These are phyloP conservation scores for Pempheris klunzingeri DNA, from an alignment of 2,797 vertebrate genomes.

Conservation along the genomic window DNA sequence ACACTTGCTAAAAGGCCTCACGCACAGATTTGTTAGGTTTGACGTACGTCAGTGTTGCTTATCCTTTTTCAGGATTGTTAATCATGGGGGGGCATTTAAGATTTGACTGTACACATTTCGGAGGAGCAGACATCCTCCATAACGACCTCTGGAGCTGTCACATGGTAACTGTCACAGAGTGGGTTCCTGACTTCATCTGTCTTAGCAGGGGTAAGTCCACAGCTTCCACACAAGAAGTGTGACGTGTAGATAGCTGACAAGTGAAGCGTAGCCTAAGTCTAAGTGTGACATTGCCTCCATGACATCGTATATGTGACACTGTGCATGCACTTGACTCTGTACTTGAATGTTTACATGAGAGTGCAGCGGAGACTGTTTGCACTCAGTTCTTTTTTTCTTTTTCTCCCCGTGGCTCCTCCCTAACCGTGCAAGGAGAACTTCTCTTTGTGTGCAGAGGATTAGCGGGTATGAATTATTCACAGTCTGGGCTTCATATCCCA, in stretches of 20 bases:
- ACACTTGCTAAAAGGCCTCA: not conserved
- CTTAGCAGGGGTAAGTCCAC: slow-evolving; percentile 42
- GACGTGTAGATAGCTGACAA: slow-evolving; percentile 54
- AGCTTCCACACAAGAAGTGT: slow-evolving; percentile 27
- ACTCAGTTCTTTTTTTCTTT: slow-evolving; percentile 42
- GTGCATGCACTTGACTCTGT: slow-evolving; percentile 50
- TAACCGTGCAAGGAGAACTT: slow-evolving; percentile 46
- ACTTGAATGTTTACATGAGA: slow-evolving; percentile 57
- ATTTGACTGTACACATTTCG: slow-evolving; percentile 17
- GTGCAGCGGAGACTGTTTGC: slow-evolving; percentile 32
- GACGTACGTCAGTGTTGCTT: not conserved
- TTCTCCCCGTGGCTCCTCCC: slow-evolving; percentile 31
- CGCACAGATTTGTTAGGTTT: not conserved
- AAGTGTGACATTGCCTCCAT: slow-evolving; percentile 50
- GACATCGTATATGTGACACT: slow-evolving; percentile 55
- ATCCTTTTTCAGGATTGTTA: not conserved
- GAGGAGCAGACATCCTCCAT: slow-evolving; percentile 17
- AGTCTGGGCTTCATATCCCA: slow-evolving; percentile 58
- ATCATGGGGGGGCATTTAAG: not conserved
- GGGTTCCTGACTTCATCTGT: slow-evolving; percentile 35
- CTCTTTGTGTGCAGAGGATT: slow-evolving; percentile 64
- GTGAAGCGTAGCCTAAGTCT: slow-evolving; percentile 54
- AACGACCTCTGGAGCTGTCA: slow-evolving; percentile 23
- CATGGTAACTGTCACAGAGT: slow-evolving; percentile 34
- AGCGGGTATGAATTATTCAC: slow-evolving; percentile 75